phyloP scores from a whole-genome alignment of 2,888 invertebrate species.

The Pogonocherus hispidulus region DNA sequence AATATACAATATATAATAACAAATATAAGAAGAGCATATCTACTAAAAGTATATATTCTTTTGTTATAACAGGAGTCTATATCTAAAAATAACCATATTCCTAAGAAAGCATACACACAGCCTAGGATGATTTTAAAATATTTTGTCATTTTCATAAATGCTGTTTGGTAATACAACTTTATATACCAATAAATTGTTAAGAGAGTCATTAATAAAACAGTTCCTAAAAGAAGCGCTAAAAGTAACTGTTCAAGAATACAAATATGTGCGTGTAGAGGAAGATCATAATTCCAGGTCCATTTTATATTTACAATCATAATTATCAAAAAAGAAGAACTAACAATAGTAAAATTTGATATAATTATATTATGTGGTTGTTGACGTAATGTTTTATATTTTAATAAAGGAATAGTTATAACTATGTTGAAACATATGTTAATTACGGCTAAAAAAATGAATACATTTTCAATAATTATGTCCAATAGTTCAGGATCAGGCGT shows the following conservation, averaged over 20 bases:
- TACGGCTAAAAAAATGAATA: too few species aligned
- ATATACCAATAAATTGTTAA: conserved; percentile 30
- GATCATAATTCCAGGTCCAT: too few species aligned
- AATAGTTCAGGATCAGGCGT: too few species aligned
- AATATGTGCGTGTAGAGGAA: too few species aligned
- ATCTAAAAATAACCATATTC: neutral
- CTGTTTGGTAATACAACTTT: conserved; percentile 16
- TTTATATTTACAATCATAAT: too few species aligned
- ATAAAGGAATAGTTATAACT: too few species aligned
- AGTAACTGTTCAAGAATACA: conserved; percentile 3
- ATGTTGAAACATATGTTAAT: too few species aligned
- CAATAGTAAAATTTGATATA: too few species aligned
- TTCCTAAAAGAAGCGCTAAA: conserved; percentile 2
- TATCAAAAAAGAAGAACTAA: too few species aligned
- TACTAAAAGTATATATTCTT: neutral
- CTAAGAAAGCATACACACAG: conserved; percentile 19
- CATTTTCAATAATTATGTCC: too few species aligned
- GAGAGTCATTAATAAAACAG: conserved; percentile 14
- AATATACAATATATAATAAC: conserved; percentile 30
- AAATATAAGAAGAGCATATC: neutral
- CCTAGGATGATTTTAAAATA: conserved; percentile 14
- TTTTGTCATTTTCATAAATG: conserved; percentile 15
- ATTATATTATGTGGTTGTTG: too few species aligned
- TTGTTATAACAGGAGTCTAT: conserved; percentile 15
- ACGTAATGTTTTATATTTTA: too few species aligned